Base-by-base conservation (phyloP, 2,797 vertebrate genomes). In the Amblyopsis hoosieri region DNA sequence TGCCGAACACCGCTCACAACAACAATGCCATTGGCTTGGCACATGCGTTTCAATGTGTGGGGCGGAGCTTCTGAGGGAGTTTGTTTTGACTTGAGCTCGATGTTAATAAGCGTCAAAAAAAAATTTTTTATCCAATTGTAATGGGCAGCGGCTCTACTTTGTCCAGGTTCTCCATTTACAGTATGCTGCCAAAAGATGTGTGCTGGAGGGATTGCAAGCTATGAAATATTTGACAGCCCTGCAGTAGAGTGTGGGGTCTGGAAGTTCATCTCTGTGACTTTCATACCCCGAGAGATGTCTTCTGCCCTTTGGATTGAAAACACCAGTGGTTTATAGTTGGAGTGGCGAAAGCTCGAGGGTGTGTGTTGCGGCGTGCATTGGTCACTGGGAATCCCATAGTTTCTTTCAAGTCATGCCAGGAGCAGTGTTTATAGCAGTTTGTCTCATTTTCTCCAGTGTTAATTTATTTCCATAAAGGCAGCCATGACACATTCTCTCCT, bases 401-500 rank as follows among this genome's bases (percentile, higher is more conserved):
- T 79, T 74, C 86, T 89, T 90, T 91, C 74, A 86, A 82, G 80
- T 75, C 72, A 12, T 78, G 86, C 90, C 90, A 91, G 87, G 70
- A 71, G 70, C 80, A 78, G 83, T 87, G 89, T 91, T 91, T 91
- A 90, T 87, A 81, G 87, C 82, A 88, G 87, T 87, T 88, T 83
- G 81, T 80, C 86, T 90, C 86, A 86, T 89, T 89, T 86, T 91
- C 90, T 86, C 87, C 87, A 84, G 87, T 76, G 85, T 87, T 90
- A 91, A 91, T 90, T 86, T 86, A 80, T 91, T 91, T 90, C 90
- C 86, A 90, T 85, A 83, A 85, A 87, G 74, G 72, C 84, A 84
- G 83, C 83, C 82, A 84, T 91, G 88, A 90, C 90, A 89, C 87
- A 87, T 90, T 88, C 83, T 89, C 86, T 91, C 89, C 88, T 82